These are phyloP conservation scores for Chloromyia formosa DNA, from an alignment of 2,888 invertebrate genomes.

Conservation along the genomic window DNA sequence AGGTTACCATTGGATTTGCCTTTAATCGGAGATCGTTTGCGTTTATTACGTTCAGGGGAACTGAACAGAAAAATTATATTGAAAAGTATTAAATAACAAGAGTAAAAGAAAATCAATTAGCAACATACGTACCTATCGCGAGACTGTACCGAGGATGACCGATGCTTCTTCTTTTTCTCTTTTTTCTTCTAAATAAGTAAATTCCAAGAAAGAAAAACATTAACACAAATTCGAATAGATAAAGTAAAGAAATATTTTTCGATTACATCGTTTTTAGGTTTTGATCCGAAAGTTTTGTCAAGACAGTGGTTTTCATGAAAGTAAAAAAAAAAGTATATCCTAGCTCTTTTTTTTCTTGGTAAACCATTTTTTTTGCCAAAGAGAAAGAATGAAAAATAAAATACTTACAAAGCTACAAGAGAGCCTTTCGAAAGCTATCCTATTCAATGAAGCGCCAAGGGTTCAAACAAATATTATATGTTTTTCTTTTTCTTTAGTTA, in stretches of 20 bases:
- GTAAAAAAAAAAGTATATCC: conserved; percentile 4
- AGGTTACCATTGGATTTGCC: conserved; percentile 6
- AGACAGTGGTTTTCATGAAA: conserved; percentile 6
- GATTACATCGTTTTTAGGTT: conserved; percentile 11
- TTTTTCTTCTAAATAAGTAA: conserved; percentile 67
- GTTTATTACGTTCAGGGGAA: conserved; percentile 19
- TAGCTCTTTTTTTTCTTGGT: neutral
- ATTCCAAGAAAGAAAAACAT: conserved; percentile 55
- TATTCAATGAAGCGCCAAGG: conserved; percentile 65
- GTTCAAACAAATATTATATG: conserved; percentile 79
- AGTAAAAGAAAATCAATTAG: neutral
- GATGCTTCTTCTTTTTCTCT: conserved; percentile 67
- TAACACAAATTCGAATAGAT: conserved; percentile 35
- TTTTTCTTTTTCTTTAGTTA: conserved; percentile 69
- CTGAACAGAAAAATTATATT: neutral
- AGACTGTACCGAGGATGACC: conserved; percentile 67
- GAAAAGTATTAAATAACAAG: neutral
- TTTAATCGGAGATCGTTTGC: conserved; percentile 16
- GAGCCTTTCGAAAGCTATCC: conserved; percentile 65
- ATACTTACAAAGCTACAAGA: conserved; percentile 65
- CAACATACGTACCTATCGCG: conserved; percentile 66
- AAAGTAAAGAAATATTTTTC: neutral
- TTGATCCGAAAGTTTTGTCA: neutral
- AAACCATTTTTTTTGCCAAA: conserved; percentile 27
- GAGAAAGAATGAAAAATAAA: conserved; percentile 57